Evolutionary conservation across 1,140 invertebrate genomes (phyloP).

Genomic region (Drosophila ercepeae): DNA sequence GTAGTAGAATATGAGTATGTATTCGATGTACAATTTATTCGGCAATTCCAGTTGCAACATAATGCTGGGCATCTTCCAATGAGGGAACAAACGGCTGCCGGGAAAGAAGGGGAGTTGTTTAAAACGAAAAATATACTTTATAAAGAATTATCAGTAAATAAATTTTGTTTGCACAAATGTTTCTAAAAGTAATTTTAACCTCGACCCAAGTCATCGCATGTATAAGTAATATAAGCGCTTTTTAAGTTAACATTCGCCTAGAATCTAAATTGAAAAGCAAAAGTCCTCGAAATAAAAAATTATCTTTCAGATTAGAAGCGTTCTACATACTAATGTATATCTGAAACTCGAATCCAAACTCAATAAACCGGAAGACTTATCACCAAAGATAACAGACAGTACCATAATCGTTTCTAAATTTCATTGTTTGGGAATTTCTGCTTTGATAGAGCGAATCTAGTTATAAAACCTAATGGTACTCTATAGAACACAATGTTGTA

Average conservation of each 20-base stretch:
- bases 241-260: too few species aligned
- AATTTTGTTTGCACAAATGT: too few species aligned
- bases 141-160: too few species aligned
- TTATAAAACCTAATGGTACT: not conserved
- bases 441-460: not conserved
- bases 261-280: too few species aligned
- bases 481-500: not conserved
- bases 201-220: too few species aligned
- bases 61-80: conserved; percentile 46
- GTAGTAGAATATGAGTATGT: conserved; percentile 74
- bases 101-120: too few species aligned
- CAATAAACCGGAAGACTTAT: not conserved
- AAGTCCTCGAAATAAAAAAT: not conserved
- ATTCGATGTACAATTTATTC: conserved; percentile 68
- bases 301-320: not conserved
- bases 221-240: too few species aligned
- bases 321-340: not conserved
- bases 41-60: conserved; percentile 57
- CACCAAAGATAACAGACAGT: not conserved
- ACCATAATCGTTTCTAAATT: not conserved
- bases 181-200: too few species aligned
- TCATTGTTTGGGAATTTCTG: not conserved
- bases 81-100: conserved; percentile 61
- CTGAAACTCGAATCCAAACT: not conserved
- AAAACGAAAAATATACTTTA: too few species aligned